These are phyloP conservation scores for Lordiphosa fenestrarum DNA, from an alignment of 2,888 invertebrate species.

Conservation along the genomic window DNA sequence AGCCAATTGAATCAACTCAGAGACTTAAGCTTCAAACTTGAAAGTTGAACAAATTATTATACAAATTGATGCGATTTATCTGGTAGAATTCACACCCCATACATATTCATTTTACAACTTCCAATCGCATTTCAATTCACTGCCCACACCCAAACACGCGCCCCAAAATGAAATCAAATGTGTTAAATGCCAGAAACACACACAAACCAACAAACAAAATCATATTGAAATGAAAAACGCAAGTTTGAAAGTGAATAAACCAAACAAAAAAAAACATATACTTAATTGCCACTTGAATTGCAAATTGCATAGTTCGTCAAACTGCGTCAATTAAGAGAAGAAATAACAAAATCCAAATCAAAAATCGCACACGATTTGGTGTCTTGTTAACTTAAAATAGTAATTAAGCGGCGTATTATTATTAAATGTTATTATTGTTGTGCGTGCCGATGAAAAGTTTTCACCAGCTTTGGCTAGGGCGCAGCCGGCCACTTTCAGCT, in stretches of 20 bases:
- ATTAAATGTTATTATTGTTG: conserved; percentile 19
- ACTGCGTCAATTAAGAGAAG: conserved; percentile 46
- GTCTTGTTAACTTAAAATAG: conserved; percentile 14
- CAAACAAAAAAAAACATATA: conserved; percentile 15
- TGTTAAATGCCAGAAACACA: conserved; percentile 10
- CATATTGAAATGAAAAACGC: conserved; percentile 26
- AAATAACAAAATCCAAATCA: conserved; percentile 34
- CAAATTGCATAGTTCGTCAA: conserved; percentile 56
- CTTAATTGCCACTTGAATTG: conserved; percentile 45
- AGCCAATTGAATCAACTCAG: too few species aligned
- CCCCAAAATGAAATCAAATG: conserved; percentile 6
- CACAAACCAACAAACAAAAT: conserved; percentile 7
- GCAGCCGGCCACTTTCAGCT: conserved; percentile 24
- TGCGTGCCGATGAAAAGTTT: conserved; percentile 12
- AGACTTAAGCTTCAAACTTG: too few species aligned
- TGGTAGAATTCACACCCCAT: too few species aligned
- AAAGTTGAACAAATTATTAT: too few species aligned
- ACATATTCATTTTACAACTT: too few species aligned
- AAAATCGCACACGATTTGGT: conserved; percentile 8
- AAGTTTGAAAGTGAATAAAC: conserved; percentile 56
- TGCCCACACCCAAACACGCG: conserved; percentile 9
- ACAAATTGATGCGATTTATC: too few species aligned
- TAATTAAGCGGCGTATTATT: conserved; percentile 11
- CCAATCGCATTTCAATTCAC: neutral
- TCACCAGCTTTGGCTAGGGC: conserved; percentile 15